Evolutionary conservation across 2,113 vertebrate species (phyloP), one percentile per base, ranked within the genome.

Genomic region (Etia nguti): DNA sequence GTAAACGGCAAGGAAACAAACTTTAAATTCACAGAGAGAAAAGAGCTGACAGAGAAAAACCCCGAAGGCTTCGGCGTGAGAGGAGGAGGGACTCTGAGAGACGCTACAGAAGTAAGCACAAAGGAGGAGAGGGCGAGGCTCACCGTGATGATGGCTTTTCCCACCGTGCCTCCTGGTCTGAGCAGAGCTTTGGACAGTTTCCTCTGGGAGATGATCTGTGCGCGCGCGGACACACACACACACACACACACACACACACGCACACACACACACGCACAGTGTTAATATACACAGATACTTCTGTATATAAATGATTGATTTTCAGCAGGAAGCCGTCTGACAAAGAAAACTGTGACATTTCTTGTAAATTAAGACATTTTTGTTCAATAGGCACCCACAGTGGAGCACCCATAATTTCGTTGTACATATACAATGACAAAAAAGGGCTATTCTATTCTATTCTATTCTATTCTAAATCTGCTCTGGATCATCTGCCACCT

Each of bases 141-240:
- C 95, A 99, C 98, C 96, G 97, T 99, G 96, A 99, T 97, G 81
- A 98, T 98, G 73, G 98, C 96, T 79, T 99, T 99, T 7, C 98
- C 98, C 7, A 98, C 98, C 11, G 96, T 98, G 90, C 98, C 99
- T 73, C 98, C 98, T 1, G 98, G 98, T 93, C 98, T 98, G 84
- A 99, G 96, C 89, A 99, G 96, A 79, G 97, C 97, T 95, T 98
- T 99, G 87, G 97, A 97, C 85, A 99, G 96, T 87, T 99, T 99
- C 90, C 98, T 98, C 96, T 99, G 98, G 87, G 98, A 99, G 91
- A 99, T 95, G 89, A 99, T 99, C 98, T 99, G 95, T 0, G 48
- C 10, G 10, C 80, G 90, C 59, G 86, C 75, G 2, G 6, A 34
- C 34, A 34, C 6, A 0, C 55, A 1, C 48, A 2, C 50, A 1